phyloP scores from a whole-genome alignment of 2,797 vertebrate genomes.

The Cheirogaleus major region DNA sequence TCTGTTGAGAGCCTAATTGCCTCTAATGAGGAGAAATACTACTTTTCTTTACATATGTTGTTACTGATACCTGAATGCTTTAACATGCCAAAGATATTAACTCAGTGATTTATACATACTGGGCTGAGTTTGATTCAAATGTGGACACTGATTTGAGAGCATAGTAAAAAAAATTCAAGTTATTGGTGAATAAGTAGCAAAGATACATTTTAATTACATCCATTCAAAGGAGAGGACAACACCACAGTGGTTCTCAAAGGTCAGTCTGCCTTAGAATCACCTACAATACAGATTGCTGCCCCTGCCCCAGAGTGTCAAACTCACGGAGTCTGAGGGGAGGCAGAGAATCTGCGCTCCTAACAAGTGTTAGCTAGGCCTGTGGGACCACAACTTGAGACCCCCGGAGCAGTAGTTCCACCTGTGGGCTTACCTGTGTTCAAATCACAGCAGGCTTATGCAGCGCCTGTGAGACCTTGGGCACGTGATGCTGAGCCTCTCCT shows the following conservation, averaged over 20 bases:
- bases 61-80: background rate
- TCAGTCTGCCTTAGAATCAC: background rate
- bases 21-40: background rate
- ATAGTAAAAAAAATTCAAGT: background rate
- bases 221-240: background rate
- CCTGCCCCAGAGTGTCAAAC: background rate
- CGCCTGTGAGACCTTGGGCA: background rate
- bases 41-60: background rate
- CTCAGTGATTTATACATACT: background rate
- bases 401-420: background rate
- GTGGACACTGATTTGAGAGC: background rate
- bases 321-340: background rate
- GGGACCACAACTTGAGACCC: background rate
- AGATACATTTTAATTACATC: background rate
- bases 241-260: background rate
- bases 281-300: background rate
- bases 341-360: background rate
- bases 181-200: background rate
- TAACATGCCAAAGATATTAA: background rate
- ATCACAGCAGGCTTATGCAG: background rate
- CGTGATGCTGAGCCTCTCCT: background rate
- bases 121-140: background rate
- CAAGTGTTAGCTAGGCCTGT: background rate
- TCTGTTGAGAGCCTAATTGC: background rate
- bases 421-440: background rate